Evolutionary conservation across 2,888 invertebrate species (phyloP).

Genomic region (Pemphredon lugubris): DNA sequence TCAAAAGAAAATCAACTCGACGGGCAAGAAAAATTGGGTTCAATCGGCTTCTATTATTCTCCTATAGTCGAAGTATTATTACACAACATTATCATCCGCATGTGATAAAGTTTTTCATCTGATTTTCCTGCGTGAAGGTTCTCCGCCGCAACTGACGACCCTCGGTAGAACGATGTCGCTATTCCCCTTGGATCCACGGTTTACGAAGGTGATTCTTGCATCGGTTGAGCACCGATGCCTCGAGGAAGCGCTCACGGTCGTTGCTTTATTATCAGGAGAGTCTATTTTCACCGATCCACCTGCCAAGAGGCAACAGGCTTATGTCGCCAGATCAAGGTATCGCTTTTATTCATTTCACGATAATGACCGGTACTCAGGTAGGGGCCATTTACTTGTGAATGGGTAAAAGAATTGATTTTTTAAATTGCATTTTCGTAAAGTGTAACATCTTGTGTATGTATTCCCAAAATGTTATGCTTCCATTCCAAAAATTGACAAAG

Average conservation of each 20-base stretch:
- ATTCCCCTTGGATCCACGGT: constrained; percentile 96
- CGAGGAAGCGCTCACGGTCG: constrained; percentile 91
- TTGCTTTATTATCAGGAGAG: constrained; percentile 94
- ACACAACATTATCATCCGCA: constrained; percentile 9
- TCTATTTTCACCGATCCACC: constrained; percentile 89
- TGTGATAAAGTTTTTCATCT: constrained; percentile 29
- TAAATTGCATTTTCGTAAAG: no score
- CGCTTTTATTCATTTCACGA: not conserved
- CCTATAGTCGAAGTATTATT: not conserved
- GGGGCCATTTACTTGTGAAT: no score
- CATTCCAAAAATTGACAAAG: no score
- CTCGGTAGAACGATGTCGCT: constrained; percentile 92
- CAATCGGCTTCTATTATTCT: constrained; percentile 3
- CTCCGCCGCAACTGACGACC: constrained; percentile 86
- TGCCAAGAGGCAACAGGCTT: constrained; percentile 89
- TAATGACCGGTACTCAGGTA: no score
- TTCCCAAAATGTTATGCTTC: no score
- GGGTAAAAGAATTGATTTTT: no score
- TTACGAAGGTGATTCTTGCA: constrained; percentile 90
- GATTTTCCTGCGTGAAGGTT: constrained; percentile 63
- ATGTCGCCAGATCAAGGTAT: constrained; percentile 85
- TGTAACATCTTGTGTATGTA: no score
- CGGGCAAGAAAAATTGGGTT: not conserved
- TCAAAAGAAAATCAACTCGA: not conserved
- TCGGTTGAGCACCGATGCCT: constrained; percentile 90